Percentiles rank a stretch among this genome's conserved stretches.
Conservation (phyloP, 1,140 invertebrate species). For the Drosophila grimshawi region DNA sequence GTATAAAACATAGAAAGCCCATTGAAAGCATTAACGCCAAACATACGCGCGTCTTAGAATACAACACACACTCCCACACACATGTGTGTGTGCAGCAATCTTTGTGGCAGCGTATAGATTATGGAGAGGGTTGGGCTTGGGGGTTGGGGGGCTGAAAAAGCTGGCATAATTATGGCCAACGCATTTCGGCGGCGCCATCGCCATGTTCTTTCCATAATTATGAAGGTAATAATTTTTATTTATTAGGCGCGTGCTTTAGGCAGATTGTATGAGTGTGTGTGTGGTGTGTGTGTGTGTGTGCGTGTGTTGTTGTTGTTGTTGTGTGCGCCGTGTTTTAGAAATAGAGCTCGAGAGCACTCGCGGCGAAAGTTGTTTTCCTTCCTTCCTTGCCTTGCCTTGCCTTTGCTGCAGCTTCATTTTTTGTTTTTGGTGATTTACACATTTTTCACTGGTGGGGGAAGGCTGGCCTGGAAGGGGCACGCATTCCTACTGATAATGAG, state of each 20-base stretch:
- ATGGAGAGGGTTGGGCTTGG: constrained; percentile 15
- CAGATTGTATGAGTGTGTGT: constrained; percentile 30
- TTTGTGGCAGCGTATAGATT: constrained; percentile 54
- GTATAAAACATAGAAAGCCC: constrained; percentile 82
- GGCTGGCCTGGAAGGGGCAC: constrained; percentile 5
- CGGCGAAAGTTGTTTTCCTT: constrained; percentile 46
- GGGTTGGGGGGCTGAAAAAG: constrained; percentile 56
- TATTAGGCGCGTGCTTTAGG: constrained; percentile 81
- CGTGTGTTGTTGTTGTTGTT: background rate
- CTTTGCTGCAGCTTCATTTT: constrained; percentile 7
- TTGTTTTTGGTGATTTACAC: constrained; percentile 71
- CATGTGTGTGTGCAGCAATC: constrained; percentile 43
- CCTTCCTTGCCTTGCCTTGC: background rate
- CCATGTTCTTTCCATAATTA: constrained; percentile 80
- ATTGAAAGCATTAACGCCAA: constrained; percentile 81
- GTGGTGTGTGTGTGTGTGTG: background rate
- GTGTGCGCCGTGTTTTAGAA: constrained; percentile 49
- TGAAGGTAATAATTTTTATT: constrained; percentile 83
- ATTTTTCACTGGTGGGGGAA: constrained; percentile 24
- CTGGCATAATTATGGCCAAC: constrained; percentile 76
- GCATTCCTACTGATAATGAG: constrained; percentile 75
- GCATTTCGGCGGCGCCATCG: constrained; percentile 68
- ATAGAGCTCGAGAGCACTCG: constrained; percentile 35
- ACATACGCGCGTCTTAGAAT: constrained; percentile 71
- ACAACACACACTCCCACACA: constrained; percentile 34